These are phyloP conservation scores for Carlito syrichta DNA, from an alignment of 2,113 vertebrate species.

Conservation along the genomic window DNA sequence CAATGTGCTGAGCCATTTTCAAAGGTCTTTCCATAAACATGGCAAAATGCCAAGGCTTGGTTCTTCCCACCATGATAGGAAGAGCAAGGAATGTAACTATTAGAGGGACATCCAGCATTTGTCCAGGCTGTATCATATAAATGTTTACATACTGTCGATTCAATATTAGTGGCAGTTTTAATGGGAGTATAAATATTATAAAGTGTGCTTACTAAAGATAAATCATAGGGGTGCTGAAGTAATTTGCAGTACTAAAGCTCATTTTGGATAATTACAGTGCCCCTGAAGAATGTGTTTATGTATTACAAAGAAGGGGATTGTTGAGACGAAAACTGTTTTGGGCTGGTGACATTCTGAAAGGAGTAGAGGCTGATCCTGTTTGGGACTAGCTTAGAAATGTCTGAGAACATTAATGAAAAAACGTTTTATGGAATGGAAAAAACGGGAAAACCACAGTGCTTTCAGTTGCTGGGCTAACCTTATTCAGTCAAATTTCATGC, in stretches of 20 bases:
- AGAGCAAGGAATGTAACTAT: conserved; percentile 64
- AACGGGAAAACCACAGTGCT: conserved; percentile 21
- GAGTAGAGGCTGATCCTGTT: conserved; percentile 63
- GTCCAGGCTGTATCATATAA: conserved; percentile 73
- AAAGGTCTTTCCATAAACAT: conserved; percentile 72
- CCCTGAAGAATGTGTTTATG: conserved; percentile 81
- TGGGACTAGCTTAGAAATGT: conserved; percentile 61
- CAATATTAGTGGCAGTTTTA: conserved; percentile 78
- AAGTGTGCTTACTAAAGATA: conserved; percentile 82
- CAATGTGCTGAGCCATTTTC: conserved; percentile 76
- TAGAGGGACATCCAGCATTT: conserved; percentile 68
- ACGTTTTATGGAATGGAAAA: conserved; percentile 57
- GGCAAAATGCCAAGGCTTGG: conserved; percentile 71
- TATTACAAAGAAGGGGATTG: conserved; percentile 78
- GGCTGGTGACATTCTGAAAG: conserved; percentile 73
- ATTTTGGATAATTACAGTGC: conserved; percentile 83
- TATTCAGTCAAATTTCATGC: conserved; percentile 76
- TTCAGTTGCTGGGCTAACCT: conserved; percentile 54
- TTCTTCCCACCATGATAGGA: conserved; percentile 57
- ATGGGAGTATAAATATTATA: conserved; percentile 82
- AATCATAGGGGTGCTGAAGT: conserved; percentile 80
- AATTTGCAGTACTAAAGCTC: conserved; percentile 82
- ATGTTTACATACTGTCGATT: conserved; percentile 75
- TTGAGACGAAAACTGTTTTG: conserved; percentile 76
- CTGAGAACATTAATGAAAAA: conserved; percentile 69